Base-by-base conservation (phyloP, 2,113 vertebrate species). In the Marcusenius ussheri region DNA sequence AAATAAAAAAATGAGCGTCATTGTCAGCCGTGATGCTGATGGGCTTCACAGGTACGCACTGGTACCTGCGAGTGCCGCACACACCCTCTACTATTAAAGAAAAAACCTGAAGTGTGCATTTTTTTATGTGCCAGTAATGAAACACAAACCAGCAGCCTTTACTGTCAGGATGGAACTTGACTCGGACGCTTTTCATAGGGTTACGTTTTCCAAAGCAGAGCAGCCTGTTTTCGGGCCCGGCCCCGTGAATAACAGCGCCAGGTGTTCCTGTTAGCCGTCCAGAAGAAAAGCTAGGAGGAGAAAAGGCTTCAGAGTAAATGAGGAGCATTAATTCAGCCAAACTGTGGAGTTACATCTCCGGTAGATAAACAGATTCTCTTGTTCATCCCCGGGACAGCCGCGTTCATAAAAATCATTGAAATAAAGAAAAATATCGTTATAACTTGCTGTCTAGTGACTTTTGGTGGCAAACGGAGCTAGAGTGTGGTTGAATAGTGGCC, bases 81-180 rank as follows among this genome's bases (percentile, higher is more conserved):
- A 35, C 45, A 39, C 84, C 84, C 84, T 51, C 47, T 3, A 9
- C 49, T 53, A 91, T 91, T 80, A 89, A 89, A 88, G 91, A 70
- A 66, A 66, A 86, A 86, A 47, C 42, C 24, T 89, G 39, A n/a
- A 51, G 11, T 56, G 85, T 53, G 85, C 8, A 50, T 53, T 50
- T 86, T 85, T 87, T 19, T 56, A 11, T 53, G 50, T 39, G 35
- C 39, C 56, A 45, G 53, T 88, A 88, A 88, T 88, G 56, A 88
- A 88, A 88, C 31, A 46, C 56, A 66, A 66, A 88, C 53, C 87
- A 0, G 21, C 53, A 39, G 53, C 53, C 56, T 45, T 88, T 11
- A 35, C 87, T 45, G 56, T 88, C 56, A 88, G 87, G 56, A 35
- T 62, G 56, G 53, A 88, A 88, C 87, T 88, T 31, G 27, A 88